phyloP scores from a whole-genome alignment of 2,888 invertebrate genomes.

The Chirona hameri region DNA sequence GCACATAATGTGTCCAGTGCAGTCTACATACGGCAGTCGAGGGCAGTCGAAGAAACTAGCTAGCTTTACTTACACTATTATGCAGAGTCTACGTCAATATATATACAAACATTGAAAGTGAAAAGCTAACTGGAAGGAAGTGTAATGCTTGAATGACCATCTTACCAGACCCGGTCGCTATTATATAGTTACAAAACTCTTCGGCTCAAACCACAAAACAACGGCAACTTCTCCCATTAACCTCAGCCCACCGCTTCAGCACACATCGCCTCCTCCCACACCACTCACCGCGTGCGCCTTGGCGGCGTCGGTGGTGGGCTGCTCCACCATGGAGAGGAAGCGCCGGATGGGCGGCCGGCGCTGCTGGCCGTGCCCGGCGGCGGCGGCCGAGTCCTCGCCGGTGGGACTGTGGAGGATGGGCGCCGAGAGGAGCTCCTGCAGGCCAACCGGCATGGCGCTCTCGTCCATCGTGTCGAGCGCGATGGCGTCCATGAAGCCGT shows the following conservation, averaged over 20 bases:
- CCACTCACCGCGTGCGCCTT: background rate
- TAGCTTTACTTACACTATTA: too few relatives aligned
- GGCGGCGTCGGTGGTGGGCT: background rate
- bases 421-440: slow-evolving; percentile 25
- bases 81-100: too few relatives aligned
- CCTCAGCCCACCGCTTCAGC: background rate
- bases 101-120: too few relatives aligned
- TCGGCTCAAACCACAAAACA: background rate
- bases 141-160: too few relatives aligned
- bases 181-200: too few relatives aligned
- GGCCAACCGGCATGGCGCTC: slow-evolving; percentile 26
- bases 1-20: background rate
- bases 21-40: background rate
- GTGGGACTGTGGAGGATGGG: slow-evolving; percentile 24
- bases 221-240: background rate
- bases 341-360: slow-evolving; percentile 9
- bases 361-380: background rate
- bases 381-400: background rate
- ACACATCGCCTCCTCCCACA: background rate
- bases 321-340: slow-evolving; percentile 22
- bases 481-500: slow-evolving; percentile 28
- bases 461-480: slow-evolving; percentile 27
- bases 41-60: too few relatives aligned
- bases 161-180: too few relatives aligned
- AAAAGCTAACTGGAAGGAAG: too few relatives aligned